Base-by-base conservation (phyloP, 2,113 vertebrate species). In the Aleadryas rufinucha region DNA sequence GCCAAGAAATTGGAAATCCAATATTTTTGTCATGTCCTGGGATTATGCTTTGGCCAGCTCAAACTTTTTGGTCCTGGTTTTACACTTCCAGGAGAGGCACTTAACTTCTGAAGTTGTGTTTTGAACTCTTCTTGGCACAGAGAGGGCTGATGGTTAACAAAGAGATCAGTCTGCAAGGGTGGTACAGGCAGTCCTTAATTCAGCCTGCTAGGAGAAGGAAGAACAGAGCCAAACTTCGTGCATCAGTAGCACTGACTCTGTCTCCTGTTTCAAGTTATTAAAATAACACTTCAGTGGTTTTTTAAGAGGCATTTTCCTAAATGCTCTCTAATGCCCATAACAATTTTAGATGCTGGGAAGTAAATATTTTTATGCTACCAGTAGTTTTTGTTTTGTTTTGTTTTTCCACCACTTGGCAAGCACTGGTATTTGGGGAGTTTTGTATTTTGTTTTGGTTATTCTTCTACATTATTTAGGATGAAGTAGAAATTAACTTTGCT, bases 341-440 rank as follows among this genome's bases (percentile, higher is more conserved):
- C 87, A 91, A 47, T 93, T 95, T 91, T 75, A 91, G 59, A 77
- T 70, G 42, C 24, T 79, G 30, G 52, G 44, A 93, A 83, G 50
- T 93, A 95, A 95, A 84, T 93, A 93, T 86, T 88, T 95, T 93
- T 92, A 80, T 93, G 60, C 44, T 86, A 75, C 50, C 23, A 22
- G 7, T 39, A 65, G 37, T 24, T 49, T 79, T 78, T 64, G n/a
- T 35, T 64, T 64, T 44, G n/a, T 35, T 90, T 77, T 86, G 52
- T 86, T 89, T 90, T 72, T 6, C 20, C n/a, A 28, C 35, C 20
- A 74, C 54, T 91, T 95, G 63, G 70, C 59, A 91, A 65, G 20
- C 41, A 60, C 7, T 88, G 57, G 20, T 77, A 56, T 89, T 80
- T 91, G n/a, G 10, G 20, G 24, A 22, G 13, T 1, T 37, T 87